Conservation (phyloP, 2,797 vertebrate genomes). For the Gadopsis bispinosus region DNA sequence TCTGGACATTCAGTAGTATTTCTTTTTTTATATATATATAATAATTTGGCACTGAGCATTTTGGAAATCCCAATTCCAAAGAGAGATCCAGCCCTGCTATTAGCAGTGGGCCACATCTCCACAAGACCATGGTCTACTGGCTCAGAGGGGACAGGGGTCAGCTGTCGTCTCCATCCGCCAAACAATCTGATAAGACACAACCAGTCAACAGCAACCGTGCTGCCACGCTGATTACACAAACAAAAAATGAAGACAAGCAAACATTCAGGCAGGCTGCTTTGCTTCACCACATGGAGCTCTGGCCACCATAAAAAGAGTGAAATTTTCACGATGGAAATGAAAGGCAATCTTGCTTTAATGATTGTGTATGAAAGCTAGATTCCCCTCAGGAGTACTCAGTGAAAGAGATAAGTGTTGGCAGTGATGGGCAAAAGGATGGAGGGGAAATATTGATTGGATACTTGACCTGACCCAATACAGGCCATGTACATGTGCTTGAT, state of each 20-base stretch:
- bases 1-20: not conserved
- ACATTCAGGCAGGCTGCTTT: slow-evolving; percentile 31
- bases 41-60: slow-evolving; percentile 22
- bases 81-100: slow-evolving; percentile 21
- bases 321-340: slow-evolving; percentile 5
- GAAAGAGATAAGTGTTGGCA: slow-evolving; percentile 10
- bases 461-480: slow-evolving; percentile 37
- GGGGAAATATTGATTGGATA: slow-evolving; percentile 33
- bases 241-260: slow-evolving; percentile 49
- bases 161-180: slow-evolving; percentile 58
- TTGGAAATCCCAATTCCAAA: slow-evolving; percentile 48
- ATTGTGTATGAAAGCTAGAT: slow-evolving; percentile 14
- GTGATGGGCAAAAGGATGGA: slow-evolving; percentile 16
- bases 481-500: slow-evolving; percentile 21
- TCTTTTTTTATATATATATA: not conserved
- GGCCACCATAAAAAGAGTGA: slow-evolving; percentile 6
- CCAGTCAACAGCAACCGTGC: slow-evolving; percentile 42
- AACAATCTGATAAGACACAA: slow-evolving; percentile 49
- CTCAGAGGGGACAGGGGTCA: slow-evolving; percentile 33
- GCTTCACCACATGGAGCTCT: slow-evolving; percentile 18
- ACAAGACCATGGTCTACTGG: slow-evolving; percentile 37
- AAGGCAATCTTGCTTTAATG: slow-evolving; percentile 28
- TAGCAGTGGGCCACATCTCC: slow-evolving; percentile 42
- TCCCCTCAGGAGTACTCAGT: slow-evolving; percentile 13
- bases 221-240: slow-evolving; percentile 29